Evolutionary conservation across 2,797 vertebrate species (phyloP).

Genomic region (Apogon hyalosoma): DNA sequence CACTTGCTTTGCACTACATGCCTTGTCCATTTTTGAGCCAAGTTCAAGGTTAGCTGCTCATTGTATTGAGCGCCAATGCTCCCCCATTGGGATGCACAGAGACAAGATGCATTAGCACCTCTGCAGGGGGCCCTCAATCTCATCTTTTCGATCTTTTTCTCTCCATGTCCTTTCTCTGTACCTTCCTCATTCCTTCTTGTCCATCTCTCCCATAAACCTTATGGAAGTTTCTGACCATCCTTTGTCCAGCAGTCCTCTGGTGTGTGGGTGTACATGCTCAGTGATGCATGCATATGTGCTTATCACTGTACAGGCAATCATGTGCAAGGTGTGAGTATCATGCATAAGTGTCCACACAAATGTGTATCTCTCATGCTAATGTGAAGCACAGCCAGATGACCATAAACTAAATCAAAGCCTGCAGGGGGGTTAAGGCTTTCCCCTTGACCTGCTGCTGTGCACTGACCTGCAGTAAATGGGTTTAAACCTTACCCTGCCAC

Average conservation of each 20-base stretch:
- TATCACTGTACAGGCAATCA: conserved; percentile 32
- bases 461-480: conserved; percentile 77
- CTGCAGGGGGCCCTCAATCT: conserved; percentile 77
- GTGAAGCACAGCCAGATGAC: conserved; percentile 64
- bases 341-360: conserved; percentile 20
- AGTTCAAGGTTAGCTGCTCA: conserved; percentile 85
- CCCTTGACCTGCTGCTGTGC: conserved; percentile 77
- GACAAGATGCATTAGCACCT: conserved; percentile 85
- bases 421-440: conserved; percentile 66
- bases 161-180: conserved; percentile 34
- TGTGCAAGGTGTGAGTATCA: conserved; percentile 31
- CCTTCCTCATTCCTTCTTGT: conserved; percentile 40
- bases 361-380: conserved; percentile 47
- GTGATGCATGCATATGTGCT: conserved; percentile 35
- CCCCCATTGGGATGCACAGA: conserved; percentile 62
- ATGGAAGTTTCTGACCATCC: conserved; percentile 46
- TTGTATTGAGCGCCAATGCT: conserved; percentile 76
- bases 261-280: conserved; percentile 25
- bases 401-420: conserved; percentile 64
- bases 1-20: conserved; percentile 43
- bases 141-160: conserved; percentile 58
- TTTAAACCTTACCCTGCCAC: conserved; percentile 74
- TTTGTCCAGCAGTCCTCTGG: conserved; percentile 39
- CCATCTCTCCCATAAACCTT: conserved; percentile 46
- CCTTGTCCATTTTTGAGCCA: conserved; percentile 49